Percentiles rank a stretch among this genome's conserved stretches.
These are phyloP conservation scores for Xiphydria camelus DNA, from an alignment of 2,888 invertebrate species.

Conservation along the genomic window DNA sequence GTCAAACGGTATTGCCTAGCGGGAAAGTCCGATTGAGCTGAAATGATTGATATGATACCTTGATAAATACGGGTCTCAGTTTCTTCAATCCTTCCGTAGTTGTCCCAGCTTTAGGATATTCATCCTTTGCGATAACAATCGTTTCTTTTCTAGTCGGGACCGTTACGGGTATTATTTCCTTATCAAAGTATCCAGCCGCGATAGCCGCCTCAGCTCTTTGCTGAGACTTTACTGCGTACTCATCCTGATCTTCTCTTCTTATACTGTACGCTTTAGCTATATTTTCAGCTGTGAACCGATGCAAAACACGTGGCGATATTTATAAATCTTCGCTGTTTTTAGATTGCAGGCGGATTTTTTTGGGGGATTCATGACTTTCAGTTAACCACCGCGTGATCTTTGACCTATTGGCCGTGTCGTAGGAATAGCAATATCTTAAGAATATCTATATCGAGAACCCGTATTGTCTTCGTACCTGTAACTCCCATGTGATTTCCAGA, in stretches of 20 bases:
- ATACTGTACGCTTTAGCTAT: constrained; percentile 70
- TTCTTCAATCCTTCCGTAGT: constrained; percentile 66
- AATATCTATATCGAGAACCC: too few relatives aligned
- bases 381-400: too few relatives aligned
- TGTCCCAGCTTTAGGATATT: constrained; percentile 69
- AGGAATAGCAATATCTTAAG: too few relatives aligned
- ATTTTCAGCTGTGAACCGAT: constrained; percentile 71
- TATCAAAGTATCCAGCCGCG: constrained; percentile 65
- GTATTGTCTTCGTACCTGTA: too few relatives aligned
- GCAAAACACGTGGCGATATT: not conserved
- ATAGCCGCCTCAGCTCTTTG: constrained; percentile 66
- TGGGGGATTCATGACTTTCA: too few relatives aligned
- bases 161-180: constrained; percentile 73
- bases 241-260: constrained; percentile 71
- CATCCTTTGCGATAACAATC: constrained; percentile 65
- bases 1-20: too few relatives aligned
- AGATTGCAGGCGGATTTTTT: too few relatives aligned
- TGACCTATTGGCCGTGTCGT: too few relatives aligned
- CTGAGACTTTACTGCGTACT: constrained; percentile 71
- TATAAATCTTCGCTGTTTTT: not conserved
- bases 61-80: constrained; percentile 68
- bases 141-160: constrained; percentile 59
- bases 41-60: constrained; percentile 59
- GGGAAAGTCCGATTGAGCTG: too few relatives aligned
- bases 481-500: constrained; percentile 77